Evolutionary conservation across 2,888 invertebrate species (phyloP).

Genomic region (Dioctria rufipes): DNA sequence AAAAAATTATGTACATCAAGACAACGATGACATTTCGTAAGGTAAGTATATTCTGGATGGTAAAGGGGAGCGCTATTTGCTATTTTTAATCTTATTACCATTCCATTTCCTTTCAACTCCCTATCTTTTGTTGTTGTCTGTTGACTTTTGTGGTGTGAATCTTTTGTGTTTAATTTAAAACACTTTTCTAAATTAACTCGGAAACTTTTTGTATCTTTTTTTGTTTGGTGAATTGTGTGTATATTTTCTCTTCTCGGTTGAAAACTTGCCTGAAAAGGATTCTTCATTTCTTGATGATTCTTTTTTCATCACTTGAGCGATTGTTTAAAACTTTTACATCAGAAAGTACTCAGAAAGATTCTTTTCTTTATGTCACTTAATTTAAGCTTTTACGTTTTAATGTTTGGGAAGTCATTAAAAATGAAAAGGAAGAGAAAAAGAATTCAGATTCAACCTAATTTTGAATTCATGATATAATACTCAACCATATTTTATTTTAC

Average conservation of each 20-base stretch:
- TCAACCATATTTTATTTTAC: no score
- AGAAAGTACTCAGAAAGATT: no score
- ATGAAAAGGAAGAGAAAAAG: no score
- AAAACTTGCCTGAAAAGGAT: neutral
- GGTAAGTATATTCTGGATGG: neutral
- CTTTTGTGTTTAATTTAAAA: constrained; percentile 4
- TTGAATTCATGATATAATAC: no score
- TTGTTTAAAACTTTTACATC: no score
- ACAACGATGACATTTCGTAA: neutral
- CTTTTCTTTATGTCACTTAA: no score
- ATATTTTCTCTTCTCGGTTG: neutral
- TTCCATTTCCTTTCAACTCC: neutral
- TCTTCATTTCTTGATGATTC: no score
- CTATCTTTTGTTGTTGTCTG: neutral
- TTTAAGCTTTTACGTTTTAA: no score
- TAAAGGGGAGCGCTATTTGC: neutral
- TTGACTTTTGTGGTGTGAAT: neutral
- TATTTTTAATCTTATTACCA: constrained; percentile 11
- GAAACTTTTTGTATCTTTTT: constrained; percentile 7
- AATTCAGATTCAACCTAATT: no score
- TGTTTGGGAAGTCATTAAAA: no score
- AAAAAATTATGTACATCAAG: neutral
- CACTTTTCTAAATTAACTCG: constrained; percentile 14
- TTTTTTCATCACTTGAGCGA: no score
- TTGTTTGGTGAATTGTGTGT: neutral